A percentile compares a stretch with the other conserved stretches of the same genome.
phyloP scores from a whole-genome alignment of 1,140 invertebrate genomes.

The Orius insidiosus region DNA sequence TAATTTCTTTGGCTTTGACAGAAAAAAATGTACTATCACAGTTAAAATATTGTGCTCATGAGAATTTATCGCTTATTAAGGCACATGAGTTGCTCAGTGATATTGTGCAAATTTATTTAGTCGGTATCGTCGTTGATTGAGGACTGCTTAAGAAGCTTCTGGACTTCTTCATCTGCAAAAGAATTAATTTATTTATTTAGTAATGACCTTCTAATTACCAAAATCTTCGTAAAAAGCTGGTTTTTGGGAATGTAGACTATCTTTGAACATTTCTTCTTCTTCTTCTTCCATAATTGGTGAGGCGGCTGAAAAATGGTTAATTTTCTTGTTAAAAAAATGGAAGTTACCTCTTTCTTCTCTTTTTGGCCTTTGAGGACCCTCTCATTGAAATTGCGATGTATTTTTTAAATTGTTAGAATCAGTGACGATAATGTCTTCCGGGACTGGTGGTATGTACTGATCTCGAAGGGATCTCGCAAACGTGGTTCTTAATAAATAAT shows the following conservation, averaged over 20 bases:
- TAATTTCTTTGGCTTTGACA: no score
- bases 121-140: neutral
- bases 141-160: neutral
- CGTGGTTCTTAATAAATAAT: constrained; percentile 31
- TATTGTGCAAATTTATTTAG: no score
- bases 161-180: constrained; percentile 3
- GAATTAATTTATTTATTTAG: neutral
- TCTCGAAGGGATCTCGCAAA: constrained; percentile 32
- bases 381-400: constrained; percentile 36
- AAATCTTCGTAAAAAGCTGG: constrained; percentile 9
- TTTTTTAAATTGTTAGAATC: constrained; percentile 39
- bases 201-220: neutral
- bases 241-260: constrained; percentile 3
- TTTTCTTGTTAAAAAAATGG: neutral
- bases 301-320: constrained; percentile 6
- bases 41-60: no score
- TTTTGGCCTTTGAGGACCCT: constrained; percentile 23
- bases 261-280: constrained; percentile 7
- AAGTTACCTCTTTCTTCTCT: constrained; percentile 9
- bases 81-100: no score
- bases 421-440: constrained; percentile 21
- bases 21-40: no score
- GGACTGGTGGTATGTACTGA: constrained; percentile 26
- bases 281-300: constrained; percentile 16
- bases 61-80: no score